Evolutionary conservation across 2,113 vertebrate species (phyloP).

Genomic region (Anguilla japonica): DNA sequence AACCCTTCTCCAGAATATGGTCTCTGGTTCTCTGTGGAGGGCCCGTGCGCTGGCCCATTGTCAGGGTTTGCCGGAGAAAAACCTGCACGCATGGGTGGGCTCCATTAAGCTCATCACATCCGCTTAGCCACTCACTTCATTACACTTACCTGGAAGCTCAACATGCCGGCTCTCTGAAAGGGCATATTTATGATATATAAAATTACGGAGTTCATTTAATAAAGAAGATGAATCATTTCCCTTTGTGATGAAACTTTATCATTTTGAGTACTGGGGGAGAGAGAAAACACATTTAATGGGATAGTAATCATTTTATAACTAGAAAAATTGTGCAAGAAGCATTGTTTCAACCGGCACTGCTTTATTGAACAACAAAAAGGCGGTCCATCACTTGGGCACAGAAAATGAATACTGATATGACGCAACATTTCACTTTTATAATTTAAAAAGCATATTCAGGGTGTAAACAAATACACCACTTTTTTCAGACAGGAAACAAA

Average conservation of each 20-base stretch:
- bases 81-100: slow-evolving; percentile 58
- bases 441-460: slow-evolving; percentile 60
- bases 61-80: neutral
- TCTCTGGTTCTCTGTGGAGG: neutral
- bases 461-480: slow-evolving; percentile 61
- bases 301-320: slow-evolving; percentile 62
- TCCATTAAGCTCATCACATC: slow-evolving; percentile 72
- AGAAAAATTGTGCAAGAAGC: slow-evolving; percentile 50
- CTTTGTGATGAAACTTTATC: slow-evolving; percentile 55
- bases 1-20: neutral
- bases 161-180: slow-evolving; percentile 23
- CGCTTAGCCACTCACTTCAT: slow-evolving; percentile 66
- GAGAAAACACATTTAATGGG: slow-evolving; percentile 52
- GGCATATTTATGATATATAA: slow-evolving; percentile 50
- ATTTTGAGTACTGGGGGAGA: slow-evolving; percentile 40
- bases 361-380: slow-evolving; percentile 62
- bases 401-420: slow-evolving; percentile 63
- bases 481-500: neutral
- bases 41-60: neutral
- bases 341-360: slow-evolving; percentile 42
- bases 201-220: slow-evolving; percentile 57
- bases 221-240: slow-evolving; percentile 59
- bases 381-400: slow-evolving; percentile 62
- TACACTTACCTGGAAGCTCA: slow-evolving; percentile 65
- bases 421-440: slow-evolving; percentile 53